Conservation (phyloP, 2,888 invertebrate species). For the Drosophila borborema region DNA sequence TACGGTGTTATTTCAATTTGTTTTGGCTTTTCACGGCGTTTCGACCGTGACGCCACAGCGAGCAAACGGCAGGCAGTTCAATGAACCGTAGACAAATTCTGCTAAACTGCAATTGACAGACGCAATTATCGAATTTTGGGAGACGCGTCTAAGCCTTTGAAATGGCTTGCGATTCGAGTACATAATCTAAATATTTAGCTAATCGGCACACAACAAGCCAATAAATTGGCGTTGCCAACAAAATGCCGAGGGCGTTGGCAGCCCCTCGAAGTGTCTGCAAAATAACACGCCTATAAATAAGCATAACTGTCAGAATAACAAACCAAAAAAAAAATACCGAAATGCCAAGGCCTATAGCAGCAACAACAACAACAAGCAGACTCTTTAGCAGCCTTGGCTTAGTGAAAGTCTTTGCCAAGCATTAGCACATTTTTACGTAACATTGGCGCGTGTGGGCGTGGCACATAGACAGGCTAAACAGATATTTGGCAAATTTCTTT, state of each 20-base stretch:
- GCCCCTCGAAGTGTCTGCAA: conserved; percentile 42
- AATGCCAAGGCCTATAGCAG: conserved; percentile 42
- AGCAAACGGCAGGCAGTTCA: conserved; percentile 38
- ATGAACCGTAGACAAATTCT: conserved; percentile 35
- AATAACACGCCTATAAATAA: conserved; percentile 72
- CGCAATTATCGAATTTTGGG: conserved; percentile 48
- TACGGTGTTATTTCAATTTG: conserved; percentile 71
- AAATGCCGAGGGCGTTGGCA: conserved; percentile 41
- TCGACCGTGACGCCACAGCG: conserved; percentile 49
- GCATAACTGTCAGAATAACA: conserved; percentile 76
- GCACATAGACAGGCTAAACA: conserved; percentile 18
- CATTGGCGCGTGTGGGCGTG: conserved; percentile 36
- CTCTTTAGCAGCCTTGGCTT: conserved; percentile 24
- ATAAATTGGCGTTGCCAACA: conserved; percentile 75
- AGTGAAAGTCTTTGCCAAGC: conserved; percentile 53
- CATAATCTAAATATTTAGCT: conserved; percentile 72
- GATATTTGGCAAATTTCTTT: conserved; percentile 30
- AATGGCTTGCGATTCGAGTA: conserved; percentile 51
- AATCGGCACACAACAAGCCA: conserved; percentile 76
- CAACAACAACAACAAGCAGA: conserved; percentile 31
- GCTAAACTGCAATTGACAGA: conserved; percentile 51
- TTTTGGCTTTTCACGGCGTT: conserved; percentile 55
- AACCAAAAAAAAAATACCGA: conserved; percentile 34
- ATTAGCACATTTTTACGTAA: conserved; percentile 53
- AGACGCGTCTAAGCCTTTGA: conserved; percentile 64